phyloP scores from a whole-genome alignment of 2,113 vertebrate species.

The Poeciliopsis prolifica region DNA sequence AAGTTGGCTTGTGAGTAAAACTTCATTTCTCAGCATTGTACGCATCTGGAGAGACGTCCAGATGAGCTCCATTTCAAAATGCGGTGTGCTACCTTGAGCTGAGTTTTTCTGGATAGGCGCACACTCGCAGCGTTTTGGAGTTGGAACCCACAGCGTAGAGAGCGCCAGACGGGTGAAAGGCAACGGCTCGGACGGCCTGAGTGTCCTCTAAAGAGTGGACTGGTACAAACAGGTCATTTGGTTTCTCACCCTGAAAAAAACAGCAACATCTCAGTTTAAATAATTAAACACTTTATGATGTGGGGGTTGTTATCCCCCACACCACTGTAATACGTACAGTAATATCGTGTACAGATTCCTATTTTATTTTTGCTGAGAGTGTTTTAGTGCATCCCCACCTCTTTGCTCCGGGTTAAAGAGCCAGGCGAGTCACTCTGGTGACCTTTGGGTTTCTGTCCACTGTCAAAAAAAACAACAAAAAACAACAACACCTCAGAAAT shows the following conservation, averaged over 20 bases:
- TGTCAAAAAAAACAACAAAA: slow-evolving; percentile 33
- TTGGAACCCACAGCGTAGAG: slow-evolving; percentile 97
- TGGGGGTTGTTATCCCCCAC: too few relatives aligned
- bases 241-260: slow-evolving; percentile 82
- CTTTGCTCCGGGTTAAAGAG: slow-evolving; percentile 59
- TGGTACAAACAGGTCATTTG: slow-evolving; percentile 89
- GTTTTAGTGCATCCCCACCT: slow-evolving; percentile 45
- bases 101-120: slow-evolving; percentile 91
- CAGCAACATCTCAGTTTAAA: slow-evolving; percentile 8
- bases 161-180: slow-evolving; percentile 92
- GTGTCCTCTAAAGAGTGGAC: slow-evolving; percentile 94
- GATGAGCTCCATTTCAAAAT: background rate
- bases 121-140: slow-evolving; percentile 96
- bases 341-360: background rate
- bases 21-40: too few relatives aligned
- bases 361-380: background rate
- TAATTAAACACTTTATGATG: background rate
- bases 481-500: background rate
- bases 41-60: too few relatives aligned
- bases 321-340: too few relatives aligned
- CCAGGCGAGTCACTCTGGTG: slow-evolving; percentile 54
- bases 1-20: too few relatives aligned
- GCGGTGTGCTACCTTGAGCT: slow-evolving; percentile 83
- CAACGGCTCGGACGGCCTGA: slow-evolving; percentile 95
- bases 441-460: slow-evolving; percentile 55